Conservation (phyloP, 2,113 vertebrate genomes). For the Calidris pugnax region DNA sequence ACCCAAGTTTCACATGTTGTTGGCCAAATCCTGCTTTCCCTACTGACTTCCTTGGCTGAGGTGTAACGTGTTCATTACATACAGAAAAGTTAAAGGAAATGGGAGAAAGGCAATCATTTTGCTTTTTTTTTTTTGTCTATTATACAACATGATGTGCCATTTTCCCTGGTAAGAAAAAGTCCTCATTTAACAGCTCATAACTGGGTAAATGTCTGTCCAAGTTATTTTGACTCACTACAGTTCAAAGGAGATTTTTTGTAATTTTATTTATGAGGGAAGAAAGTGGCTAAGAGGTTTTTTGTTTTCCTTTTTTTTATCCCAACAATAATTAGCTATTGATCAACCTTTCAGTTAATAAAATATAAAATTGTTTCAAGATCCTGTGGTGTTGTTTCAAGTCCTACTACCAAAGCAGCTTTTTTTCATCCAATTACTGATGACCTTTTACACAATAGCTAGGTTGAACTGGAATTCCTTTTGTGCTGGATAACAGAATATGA, state of each 20-base stretch:
- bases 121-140: neutral
- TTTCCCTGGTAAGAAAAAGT: neutral
- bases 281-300: neutral
- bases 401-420: neutral
- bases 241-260: neutral
- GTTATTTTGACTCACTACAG: neutral
- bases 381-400: neutral
- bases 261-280: neutral
- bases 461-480: neutral
- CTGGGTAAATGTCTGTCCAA: neutral
- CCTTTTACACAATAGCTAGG: neutral
- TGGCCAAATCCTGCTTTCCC: neutral
- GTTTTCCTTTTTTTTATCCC: neutral
- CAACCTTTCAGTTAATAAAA: neutral
- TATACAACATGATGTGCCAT: neutral
- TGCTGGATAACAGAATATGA: neutral
- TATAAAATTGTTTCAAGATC: neutral
- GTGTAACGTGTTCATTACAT: neutral
- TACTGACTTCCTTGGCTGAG: neutral
- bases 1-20: neutral
- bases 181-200: neutral
- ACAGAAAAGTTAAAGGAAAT: neutral
- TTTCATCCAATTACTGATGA: neutral
- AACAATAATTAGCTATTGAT: neutral
- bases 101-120: neutral